Percentiles rank a stretch among this genome's conserved stretches.
Conservation (phyloP, 2,113 vertebrate genomes). For the Ctenodactylus gundi region DNA sequence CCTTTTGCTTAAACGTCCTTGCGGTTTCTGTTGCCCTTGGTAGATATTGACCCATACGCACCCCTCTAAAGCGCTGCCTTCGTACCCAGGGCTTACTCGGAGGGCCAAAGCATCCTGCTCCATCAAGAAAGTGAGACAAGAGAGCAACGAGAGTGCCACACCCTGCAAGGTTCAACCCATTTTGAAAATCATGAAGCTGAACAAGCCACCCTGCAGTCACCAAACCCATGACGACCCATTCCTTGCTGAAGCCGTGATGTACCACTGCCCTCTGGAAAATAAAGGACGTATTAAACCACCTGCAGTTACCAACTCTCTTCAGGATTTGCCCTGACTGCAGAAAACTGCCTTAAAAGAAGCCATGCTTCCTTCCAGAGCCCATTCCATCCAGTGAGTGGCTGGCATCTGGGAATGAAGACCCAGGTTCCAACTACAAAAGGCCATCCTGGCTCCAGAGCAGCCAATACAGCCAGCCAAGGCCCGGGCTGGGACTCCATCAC, state of each 20-base stretch:
- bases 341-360: neutral
- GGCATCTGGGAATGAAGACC: fast-evolving
- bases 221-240: neutral
- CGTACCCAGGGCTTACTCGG: neutral
- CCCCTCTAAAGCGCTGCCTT: neutral
- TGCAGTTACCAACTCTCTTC: neutral
- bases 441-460: neutral
- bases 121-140: neutral
- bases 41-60: neutral
- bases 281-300: neutral
- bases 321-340: neutral
- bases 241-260: neutral
- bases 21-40: neutral
- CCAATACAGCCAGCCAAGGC: neutral
- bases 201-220: neutral
- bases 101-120: neutral
- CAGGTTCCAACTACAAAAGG: neutral
- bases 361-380: neutral
- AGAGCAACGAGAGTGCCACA: neutral
- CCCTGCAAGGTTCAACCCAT: neutral
- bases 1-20: neutral
- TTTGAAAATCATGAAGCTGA: neutral
- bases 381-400: fast-evolving
- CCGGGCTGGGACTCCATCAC: fast-evolving
- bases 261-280: neutral